Evolutionary conservation across 2,888 invertebrate species (phyloP).

Genomic region (Latrodectus hesperus): DNA sequence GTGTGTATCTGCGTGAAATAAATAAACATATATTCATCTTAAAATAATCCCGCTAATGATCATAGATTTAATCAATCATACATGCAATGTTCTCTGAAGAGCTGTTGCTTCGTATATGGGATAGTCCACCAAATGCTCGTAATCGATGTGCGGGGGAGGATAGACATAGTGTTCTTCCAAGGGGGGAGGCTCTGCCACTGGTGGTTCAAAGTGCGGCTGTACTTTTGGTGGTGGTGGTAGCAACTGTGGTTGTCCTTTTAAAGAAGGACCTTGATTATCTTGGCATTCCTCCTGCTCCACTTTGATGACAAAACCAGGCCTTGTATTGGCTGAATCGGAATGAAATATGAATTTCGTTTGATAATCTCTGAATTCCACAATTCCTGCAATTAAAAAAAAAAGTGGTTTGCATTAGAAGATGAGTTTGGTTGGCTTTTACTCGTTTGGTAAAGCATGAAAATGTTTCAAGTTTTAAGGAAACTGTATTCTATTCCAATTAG

Average conservation of each 20-base stretch:
- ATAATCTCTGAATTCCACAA: slow-evolving; percentile 70
- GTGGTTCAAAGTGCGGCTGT: slow-evolving; percentile 27
- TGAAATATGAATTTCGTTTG: slow-evolving; percentile 71
- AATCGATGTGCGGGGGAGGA: slow-evolving; percentile 36
- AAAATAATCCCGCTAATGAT: too few relatives aligned
- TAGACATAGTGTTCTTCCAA: slow-evolving; percentile 36
- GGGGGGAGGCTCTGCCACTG: slow-evolving; percentile 47
- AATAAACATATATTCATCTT: too few relatives aligned
- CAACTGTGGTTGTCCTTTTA: not conserved
- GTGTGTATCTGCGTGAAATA: too few relatives aligned
- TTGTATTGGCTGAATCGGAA: slow-evolving; percentile 70
- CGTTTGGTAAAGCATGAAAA: too few relatives aligned
- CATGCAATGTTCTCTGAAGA: slow-evolving; percentile 44
- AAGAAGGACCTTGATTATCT: not conserved
- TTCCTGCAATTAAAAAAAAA: slow-evolving; percentile 59
- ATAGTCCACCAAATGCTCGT: slow-evolving; percentile 56
- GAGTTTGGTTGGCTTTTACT: too few relatives aligned
- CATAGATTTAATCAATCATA: not conserved
- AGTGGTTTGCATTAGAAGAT: not conserved
- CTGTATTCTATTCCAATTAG: too few relatives aligned
- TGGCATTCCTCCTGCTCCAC: slow-evolving; percentile 71
- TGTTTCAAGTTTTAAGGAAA: too few relatives aligned
- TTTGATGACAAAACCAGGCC: slow-evolving; percentile 71
- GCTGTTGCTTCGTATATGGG: slow-evolving; percentile 49
- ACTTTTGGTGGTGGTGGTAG: slow-evolving; percentile 2